Evolutionary conservation across 92 coral and sea anemone genomes (phyloP).

Genomic region (Actinostola sp.): DNA sequence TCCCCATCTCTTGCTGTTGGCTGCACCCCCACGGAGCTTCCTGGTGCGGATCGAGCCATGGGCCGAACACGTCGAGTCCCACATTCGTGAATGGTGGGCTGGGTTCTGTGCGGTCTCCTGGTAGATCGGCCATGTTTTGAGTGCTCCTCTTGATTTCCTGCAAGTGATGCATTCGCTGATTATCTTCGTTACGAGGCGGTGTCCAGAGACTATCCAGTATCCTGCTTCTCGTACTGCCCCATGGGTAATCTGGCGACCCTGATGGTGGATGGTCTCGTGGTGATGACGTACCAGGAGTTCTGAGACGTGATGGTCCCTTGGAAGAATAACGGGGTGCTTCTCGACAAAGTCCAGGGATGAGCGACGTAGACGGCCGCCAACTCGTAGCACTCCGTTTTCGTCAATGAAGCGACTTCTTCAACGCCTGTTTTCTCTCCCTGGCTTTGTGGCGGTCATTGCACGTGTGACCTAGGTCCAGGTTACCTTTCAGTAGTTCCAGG

Average conservation of each 20-base stretch:
- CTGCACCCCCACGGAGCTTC: constrained; percentile 22
- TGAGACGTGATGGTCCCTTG: constrained; percentile 29
- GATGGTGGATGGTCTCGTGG: constrained; percentile 28
- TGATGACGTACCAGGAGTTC: constrained; percentile 25
- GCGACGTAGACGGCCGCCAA: constrained; percentile 36
- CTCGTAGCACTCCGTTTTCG: too few species aligned
- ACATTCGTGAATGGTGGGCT: too few species aligned
- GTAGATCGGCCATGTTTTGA: constrained; percentile 36
- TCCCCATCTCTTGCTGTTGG: constrained; percentile 37
- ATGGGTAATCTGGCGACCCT: constrained; percentile 29
- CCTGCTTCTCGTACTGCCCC: constrained; percentile 42
- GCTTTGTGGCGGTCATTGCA: too few species aligned
- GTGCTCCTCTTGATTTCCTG: constrained; percentile 8
- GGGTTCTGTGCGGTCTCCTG: constrained; percentile 27
- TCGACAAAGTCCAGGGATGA: constrained; percentile 18
- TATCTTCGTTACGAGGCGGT: constrained; percentile 25
- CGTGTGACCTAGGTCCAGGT: too few species aligned
- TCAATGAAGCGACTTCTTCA: too few species aligned
- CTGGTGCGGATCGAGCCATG: constrained; percentile 27
- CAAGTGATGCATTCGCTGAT: constrained; percentile 26
- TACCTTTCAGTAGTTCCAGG: too few species aligned
- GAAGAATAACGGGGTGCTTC: constrained; percentile 38
- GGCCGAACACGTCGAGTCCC: constrained; percentile 43
- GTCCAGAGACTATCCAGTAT: constrained; percentile 33
- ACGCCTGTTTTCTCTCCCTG: too few species aligned